These are phyloP conservation scores for Peromyscus maniculatus DNA, from an alignment of 2,113 vertebrate species.

Conservation along the genomic window DNA sequence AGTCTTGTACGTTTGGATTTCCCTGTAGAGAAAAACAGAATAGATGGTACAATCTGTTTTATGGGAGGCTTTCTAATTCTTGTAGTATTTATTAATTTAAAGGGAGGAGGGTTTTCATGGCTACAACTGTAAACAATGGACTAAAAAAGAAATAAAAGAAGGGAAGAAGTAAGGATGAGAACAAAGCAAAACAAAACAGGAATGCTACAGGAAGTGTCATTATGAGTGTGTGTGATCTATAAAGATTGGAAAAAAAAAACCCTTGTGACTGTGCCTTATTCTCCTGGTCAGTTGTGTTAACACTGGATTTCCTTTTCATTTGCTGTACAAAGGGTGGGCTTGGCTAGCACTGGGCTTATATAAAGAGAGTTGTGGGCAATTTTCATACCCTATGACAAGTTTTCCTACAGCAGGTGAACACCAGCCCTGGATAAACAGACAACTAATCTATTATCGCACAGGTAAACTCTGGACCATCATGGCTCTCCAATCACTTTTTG, in stretches of 20 bases:
- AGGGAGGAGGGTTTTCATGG: not conserved
- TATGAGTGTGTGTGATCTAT: not conserved
- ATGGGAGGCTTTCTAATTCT: constrained; percentile 41
- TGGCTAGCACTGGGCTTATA: constrained; percentile 9
- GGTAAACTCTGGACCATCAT: constrained; percentile 1
- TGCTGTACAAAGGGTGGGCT: constrained; percentile 25
- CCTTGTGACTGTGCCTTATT: not conserved
- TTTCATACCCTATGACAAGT: not conserved
- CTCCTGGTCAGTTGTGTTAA: constrained; percentile 3
- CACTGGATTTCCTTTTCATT: constrained; percentile 34
- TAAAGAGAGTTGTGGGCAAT: constrained; percentile 34
- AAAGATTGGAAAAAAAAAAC: constrained; percentile 33
- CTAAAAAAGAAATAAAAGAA: not conserved
- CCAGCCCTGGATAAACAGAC: not conserved
- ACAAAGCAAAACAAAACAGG: not conserved
- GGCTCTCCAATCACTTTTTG: not conserved
- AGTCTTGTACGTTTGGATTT: constrained; percentile 47
- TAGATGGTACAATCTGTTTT: constrained; percentile 23
- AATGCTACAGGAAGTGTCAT: not conserved
- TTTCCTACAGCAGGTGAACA: not conserved
- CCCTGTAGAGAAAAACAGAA: constrained; percentile 52
- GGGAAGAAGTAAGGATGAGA: not conserved
- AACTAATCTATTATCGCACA: not conserved
- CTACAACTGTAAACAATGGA: constrained; percentile 32
- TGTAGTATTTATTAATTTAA: constrained; percentile 31